Conservation (phyloP, 1,140 invertebrate genomes). For the Atta cephalotes region DNA sequence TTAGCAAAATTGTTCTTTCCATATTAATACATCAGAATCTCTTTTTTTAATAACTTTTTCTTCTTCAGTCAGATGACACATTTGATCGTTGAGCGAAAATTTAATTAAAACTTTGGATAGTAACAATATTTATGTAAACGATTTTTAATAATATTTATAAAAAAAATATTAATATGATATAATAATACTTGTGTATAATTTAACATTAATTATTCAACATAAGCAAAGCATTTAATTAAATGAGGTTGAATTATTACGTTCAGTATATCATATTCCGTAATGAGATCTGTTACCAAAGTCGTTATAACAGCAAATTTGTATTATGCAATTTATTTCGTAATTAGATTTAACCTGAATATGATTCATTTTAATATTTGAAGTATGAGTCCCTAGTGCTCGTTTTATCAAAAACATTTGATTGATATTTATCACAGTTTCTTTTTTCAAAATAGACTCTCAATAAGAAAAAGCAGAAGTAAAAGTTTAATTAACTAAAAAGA, state of each 20-base stretch:
- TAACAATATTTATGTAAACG: not conserved
- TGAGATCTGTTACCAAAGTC: conserved; percentile 17
- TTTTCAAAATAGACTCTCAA: not conserved
- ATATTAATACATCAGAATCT: too few relatives aligned
- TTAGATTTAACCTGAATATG: not conserved
- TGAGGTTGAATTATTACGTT: conserved; percentile 10
- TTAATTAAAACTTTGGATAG: not conserved
- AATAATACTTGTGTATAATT: not conserved
- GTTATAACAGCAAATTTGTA: conserved; percentile 26
- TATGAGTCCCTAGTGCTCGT: not conserved
- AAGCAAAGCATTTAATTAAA: conserved; percentile 9
- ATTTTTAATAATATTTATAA: not conserved
- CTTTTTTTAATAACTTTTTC: not conserved
- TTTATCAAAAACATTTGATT: conserved; percentile 14
- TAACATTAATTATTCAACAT: conserved; percentile 24
- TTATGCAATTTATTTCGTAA: conserved; percentile 33
- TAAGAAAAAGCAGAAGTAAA: not conserved
- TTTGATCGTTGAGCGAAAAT: not conserved
- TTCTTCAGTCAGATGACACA: not conserved
- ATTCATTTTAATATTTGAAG: conserved; percentile 13
- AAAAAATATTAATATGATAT: conserved; percentile 3
- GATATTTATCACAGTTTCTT: conserved; percentile 2
- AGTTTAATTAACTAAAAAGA: not conserved
- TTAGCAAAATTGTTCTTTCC: too few relatives aligned
- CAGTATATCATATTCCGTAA: conserved; percentile 13